These are phyloP conservation scores for Clinocottus analis DNA, from an alignment of 2,113 vertebrate species.

Conservation along the genomic window DNA sequence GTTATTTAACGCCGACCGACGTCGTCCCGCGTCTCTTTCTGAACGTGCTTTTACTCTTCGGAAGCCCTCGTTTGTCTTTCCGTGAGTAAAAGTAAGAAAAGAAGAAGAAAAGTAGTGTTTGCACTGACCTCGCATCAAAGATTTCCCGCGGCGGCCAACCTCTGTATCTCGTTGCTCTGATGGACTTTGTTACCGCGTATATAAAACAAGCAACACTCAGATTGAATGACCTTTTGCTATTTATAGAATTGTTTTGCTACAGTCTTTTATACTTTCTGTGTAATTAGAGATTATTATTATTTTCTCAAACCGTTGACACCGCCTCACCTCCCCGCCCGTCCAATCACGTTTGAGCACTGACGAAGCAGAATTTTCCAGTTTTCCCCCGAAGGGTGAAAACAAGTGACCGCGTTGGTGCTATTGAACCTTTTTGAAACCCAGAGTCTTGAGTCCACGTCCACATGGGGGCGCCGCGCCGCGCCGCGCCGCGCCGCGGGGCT, in stretches of 20 bases:
- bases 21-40: constrained; percentile 16
- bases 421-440: constrained; percentile 46
- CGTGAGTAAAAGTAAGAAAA: constrained; percentile 39
- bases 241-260: constrained; percentile 48
- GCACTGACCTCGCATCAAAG: constrained; percentile 38
- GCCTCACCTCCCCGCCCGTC: not conserved
- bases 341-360: constrained; percentile 38
- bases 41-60: constrained; percentile 40
- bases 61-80: constrained; percentile 52
- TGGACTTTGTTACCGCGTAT: constrained; percentile 31
- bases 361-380: constrained; percentile 25
- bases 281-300: constrained; percentile 18
- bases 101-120: constrained; percentile 27
- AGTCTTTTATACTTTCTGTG: constrained; percentile 42
- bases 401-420: constrained; percentile 54
- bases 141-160: constrained; percentile 38
- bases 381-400: constrained; percentile 21
- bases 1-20: constrained; percentile 48
- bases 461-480: not conserved
- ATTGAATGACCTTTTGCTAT: constrained; percentile 56
- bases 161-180: constrained; percentile 19
- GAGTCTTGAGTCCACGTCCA: constrained; percentile 21
- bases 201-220: constrained; percentile 1
- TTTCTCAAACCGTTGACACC: not conserved
- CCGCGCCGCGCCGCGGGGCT: too few species aligned